Evolutionary conservation across 2,113 vertebrate genomes (phyloP).

Genomic region (Melierax canorus): DNA sequence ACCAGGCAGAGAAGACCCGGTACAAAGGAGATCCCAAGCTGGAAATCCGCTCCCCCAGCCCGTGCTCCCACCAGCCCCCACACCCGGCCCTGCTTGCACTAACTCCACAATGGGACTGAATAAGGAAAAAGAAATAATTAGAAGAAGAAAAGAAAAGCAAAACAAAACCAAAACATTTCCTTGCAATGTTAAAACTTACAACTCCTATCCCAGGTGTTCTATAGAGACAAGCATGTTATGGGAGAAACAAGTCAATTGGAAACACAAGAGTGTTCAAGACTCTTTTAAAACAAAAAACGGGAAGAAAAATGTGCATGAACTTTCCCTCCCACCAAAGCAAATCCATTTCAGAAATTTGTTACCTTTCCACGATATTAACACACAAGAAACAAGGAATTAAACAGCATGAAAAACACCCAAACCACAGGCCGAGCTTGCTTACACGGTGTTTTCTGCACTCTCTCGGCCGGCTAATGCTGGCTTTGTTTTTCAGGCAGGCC

Average conservation of each 20-base stretch:
- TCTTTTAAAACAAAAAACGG: slow-evolving; percentile 16
- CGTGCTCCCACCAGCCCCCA: background rate
- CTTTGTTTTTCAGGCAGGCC: background rate
- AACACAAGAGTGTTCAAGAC: slow-evolving; percentile 43
- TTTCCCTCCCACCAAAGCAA: slow-evolving; percentile 33
- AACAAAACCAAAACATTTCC: slow-evolving; percentile 37
- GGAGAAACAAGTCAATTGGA: slow-evolving; percentile 58
- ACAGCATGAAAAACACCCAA: slow-evolving; percentile 44
- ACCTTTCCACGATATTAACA: slow-evolving; percentile 45
- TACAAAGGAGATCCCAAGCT: background rate
- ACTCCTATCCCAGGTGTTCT: slow-evolving; percentile 57
- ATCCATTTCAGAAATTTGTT: background rate
- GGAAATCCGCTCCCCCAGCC: background rate
- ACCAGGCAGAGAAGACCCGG: background rate
- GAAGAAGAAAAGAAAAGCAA: slow-evolving; percentile 42
- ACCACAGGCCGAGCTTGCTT: slow-evolving; percentile 7
- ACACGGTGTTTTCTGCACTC: background rate
- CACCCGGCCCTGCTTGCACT: slow-evolving; percentile 14
- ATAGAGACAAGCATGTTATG: slow-evolving; percentile 64
- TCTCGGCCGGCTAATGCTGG: background rate
- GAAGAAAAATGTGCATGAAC: slow-evolving; percentile 46
- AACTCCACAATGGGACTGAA: background rate
- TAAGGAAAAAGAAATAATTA: slow-evolving; percentile 23
- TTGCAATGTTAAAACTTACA: slow-evolving; percentile 59
- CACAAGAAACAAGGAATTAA: slow-evolving; percentile 50